These are phyloP conservation scores for Mus minutoides DNA, from an alignment of 2,797 vertebrate species.

Conservation along the genomic window DNA sequence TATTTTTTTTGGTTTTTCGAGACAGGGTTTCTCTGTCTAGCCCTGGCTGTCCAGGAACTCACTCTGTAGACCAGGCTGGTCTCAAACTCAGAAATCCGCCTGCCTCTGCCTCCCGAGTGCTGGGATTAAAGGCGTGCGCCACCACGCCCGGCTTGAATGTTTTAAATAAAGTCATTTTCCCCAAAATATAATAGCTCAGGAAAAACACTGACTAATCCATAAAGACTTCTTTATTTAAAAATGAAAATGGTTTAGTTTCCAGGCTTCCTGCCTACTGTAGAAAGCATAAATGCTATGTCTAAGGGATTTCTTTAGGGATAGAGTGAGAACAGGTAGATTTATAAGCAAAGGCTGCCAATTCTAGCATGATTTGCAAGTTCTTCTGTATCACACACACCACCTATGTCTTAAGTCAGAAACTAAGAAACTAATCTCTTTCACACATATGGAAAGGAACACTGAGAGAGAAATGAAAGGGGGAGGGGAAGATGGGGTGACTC, in stretches of 20 bases:
- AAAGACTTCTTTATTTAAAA: not conserved
- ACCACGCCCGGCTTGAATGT: no score
- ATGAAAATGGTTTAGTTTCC: not conserved
- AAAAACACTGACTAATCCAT: not conserved
- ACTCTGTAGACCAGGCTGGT: no score
- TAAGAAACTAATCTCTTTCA: not conserved
- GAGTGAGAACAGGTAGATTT: not conserved
- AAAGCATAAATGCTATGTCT: not conserved
- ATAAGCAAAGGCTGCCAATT: not conserved
- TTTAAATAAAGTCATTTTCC: conserved; percentile 31
- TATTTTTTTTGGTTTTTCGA: no score
- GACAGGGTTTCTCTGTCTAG: no score
- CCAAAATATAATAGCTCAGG: not conserved
- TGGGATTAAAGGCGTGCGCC: no score
- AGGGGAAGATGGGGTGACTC: not conserved
- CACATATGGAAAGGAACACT: not conserved
- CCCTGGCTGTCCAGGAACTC: no score
- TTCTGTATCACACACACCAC: not conserved
- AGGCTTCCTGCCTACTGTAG: not conserved
- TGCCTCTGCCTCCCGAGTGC: no score
- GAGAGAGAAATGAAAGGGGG: not conserved
- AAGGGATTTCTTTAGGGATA: not conserved
- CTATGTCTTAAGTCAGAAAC: not conserved
- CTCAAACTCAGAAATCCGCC: no score
- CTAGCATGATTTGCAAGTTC: not conserved